phyloP scores from a whole-genome alignment of 2,888 invertebrate species.

The Stictocephala bisonia region DNA sequence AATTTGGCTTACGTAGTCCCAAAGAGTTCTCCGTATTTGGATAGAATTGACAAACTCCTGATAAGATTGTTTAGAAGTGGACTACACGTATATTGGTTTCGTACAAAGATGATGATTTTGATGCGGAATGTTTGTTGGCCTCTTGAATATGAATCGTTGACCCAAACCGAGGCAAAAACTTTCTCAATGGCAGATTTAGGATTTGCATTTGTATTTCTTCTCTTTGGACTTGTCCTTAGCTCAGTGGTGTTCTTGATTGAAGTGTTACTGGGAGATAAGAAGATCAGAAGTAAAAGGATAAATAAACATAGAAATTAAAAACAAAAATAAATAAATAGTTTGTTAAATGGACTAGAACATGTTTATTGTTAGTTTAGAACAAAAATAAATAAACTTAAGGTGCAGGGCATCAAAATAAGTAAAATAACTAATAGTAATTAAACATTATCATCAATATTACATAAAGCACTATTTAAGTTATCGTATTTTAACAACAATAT shows the following conservation, averaged over 20 bases:
- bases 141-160: not conserved
- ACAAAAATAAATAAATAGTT: no score
- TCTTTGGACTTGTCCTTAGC: not conserved
- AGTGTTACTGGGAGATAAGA: no score
- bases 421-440: no score
- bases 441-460: no score
- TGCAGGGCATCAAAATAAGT: no score
- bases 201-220: not conserved
- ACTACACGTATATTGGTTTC: not conserved
- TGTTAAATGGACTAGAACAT: no score
- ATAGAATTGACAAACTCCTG: not conserved
- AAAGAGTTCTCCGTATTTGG: not conserved
- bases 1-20: slow-evolving; percentile 1
- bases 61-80: not conserved
- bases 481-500: no score
- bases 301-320: no score
- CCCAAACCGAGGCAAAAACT: slow-evolving; percentile 9
- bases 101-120: not conserved
- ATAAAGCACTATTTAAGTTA: no score
- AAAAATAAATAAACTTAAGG: no score
- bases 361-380: no score
- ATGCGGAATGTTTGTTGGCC: not conserved
- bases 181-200: not conserved
- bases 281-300: no score
- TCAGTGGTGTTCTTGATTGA: slow-evolving; percentile 1